Percentiles rank a stretch among this genome's conserved stretches.
These are phyloP conservation scores for Eulemur rubriventer DNA, from an alignment of 2,797 vertebrate species.

Conservation along the genomic window DNA sequence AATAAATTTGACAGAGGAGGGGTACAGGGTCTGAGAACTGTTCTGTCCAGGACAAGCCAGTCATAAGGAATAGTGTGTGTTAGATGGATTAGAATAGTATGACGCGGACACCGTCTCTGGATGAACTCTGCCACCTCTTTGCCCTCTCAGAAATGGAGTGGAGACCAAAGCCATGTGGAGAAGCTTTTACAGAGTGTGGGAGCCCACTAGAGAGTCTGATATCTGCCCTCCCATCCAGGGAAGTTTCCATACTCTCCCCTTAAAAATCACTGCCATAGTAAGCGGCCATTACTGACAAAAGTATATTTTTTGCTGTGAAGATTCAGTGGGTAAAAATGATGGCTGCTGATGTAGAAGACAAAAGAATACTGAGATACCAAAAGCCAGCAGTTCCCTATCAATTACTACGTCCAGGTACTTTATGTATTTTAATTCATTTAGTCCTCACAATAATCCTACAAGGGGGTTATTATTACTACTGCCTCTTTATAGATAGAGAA, in stretches of 20 bases:
- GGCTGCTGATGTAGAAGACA: background rate
- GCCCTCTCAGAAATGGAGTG: background rate
- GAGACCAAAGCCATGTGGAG: background rate
- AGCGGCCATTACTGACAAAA: background rate
- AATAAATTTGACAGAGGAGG: background rate
- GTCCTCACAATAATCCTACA: background rate
- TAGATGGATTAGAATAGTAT: background rate
- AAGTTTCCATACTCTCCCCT: background rate
- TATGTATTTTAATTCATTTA: background rate
- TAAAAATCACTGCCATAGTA: background rate
- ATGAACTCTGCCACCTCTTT: background rate
- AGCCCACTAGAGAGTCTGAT: background rate
- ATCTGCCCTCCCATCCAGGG: background rate
- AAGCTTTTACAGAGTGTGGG: background rate
- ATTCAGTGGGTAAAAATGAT: background rate
- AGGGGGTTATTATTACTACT: background rate
- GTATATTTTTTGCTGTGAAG: background rate
- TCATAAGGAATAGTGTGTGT: background rate
- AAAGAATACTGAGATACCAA: background rate
- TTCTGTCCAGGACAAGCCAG: background rate
- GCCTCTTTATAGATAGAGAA: background rate
- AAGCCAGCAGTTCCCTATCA: background rate
- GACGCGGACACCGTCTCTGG: background rate
- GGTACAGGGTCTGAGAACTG: background rate
- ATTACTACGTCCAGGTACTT: background rate